These are phyloP conservation scores for Atta texana DNA, from an alignment of 1,140 invertebrate species.

Conservation along the genomic window DNA sequence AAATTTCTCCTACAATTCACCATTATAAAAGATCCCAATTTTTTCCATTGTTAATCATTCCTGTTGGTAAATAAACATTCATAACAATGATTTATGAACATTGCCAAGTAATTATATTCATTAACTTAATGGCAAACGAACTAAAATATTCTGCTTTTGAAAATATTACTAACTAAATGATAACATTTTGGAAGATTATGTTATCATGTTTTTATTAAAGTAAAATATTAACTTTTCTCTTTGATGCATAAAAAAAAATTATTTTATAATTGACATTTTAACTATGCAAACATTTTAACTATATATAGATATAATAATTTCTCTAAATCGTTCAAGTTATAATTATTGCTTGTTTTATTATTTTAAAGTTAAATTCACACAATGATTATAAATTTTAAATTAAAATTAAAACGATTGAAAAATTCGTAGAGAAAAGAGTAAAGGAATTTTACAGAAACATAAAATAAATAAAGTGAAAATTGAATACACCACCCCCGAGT, in stretches of 20 bases:
- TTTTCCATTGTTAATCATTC: neutral
- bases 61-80: neutral
- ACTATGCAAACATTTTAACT: neutral
- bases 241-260: neutral
- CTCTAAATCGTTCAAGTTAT: neutral
- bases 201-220: neutral
- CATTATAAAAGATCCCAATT: constrained; percentile 7
- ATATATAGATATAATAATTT: neutral
- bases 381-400: neutral
- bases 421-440: neutral
- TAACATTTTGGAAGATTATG: too few species aligned
- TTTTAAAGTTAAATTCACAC: neutral
- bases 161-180: neutral
- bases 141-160: neutral
- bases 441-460: too few species aligned
- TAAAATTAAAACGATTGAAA: neutral
- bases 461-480: neutral
- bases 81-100: neutral
- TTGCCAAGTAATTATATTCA: neutral
- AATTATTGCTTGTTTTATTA: neutral
- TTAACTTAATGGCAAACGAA: neutral
- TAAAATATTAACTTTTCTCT: neutral
- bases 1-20: neutral
- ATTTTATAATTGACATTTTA: constrained; percentile 1
- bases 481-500: neutral